These are phyloP conservation scores for Blastomussa wellsi DNA, from an alignment of 92 coral and sea anemone genomes.

Conservation along the genomic window DNA sequence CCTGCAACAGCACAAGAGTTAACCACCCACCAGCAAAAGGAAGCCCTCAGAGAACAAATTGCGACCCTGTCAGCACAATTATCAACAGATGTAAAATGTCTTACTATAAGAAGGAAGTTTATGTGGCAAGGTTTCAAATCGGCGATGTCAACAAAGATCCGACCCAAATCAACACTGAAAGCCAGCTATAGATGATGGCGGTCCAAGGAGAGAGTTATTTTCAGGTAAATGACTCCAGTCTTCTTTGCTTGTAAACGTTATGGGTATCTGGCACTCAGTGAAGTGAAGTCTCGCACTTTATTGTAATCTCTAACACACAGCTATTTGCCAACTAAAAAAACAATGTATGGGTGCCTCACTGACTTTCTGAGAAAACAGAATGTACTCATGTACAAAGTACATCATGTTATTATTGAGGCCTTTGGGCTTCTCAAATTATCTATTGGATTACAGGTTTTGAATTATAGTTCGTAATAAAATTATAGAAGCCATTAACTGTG, in stretches of 20 bases:
- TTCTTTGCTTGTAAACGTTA: neutral
- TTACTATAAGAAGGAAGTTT: slow-evolving; percentile 60
- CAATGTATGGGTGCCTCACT: neutral
- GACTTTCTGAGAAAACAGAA: neutral
- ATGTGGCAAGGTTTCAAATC: slow-evolving; percentile 58
- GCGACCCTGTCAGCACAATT: slow-evolving; percentile 13
- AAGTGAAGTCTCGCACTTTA: too few relatives aligned
- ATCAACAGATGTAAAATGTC: slow-evolving; percentile 37
- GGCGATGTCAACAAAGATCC: slow-evolving; percentile 51
- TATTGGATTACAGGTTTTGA: too few relatives aligned
- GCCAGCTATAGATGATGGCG: slow-evolving; percentile 67
- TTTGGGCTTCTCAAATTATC: too few relatives aligned
- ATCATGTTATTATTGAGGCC: slow-evolving; percentile 16
- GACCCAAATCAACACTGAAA: slow-evolving; percentile 61
- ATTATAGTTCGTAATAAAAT: too few relatives aligned
- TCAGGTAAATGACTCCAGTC: slow-evolving; percentile 41
- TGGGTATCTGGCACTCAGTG: neutral
- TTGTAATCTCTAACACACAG: too few relatives aligned
- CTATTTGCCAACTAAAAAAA: too few relatives aligned
- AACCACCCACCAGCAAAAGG: slow-evolving; percentile 39
- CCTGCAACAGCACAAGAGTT: slow-evolving; percentile 11
- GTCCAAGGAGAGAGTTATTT: too few relatives aligned
- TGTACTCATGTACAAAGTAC: neutral
- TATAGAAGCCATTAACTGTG: too few relatives aligned
- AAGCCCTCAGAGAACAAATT: slow-evolving; percentile 43